Base-by-base conservation (phyloP, 2,797 vertebrate species). In the Serranus cabrilla region DNA sequence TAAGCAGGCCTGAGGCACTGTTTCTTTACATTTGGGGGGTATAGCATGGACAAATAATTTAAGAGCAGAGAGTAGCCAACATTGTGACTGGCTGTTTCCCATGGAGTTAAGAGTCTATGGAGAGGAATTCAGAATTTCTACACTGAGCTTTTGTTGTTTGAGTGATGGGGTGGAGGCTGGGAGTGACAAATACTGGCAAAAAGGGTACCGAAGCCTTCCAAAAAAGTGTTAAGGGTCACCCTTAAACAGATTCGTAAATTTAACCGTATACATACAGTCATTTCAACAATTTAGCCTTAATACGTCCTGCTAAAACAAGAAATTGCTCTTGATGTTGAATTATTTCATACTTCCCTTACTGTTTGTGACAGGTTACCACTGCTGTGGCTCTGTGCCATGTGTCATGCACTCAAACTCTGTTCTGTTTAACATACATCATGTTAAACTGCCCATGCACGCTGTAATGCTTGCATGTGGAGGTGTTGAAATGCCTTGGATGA, bases 61-160 rank as follows among this genome's bases (percentile, higher is more conserved):
- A 58, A 39, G n/a, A 71, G 18, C n/a, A 45, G 27, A 67, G 60
- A 62, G 21, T n/a, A 40, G 56, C 60, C 77, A 82, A 51, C 68
- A 46, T 7, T 45, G 58, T 61, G 64, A 73, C 62, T 61, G 43
- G 34, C 37, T 23, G 17, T 50, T 78, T 72, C 58, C 57, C 50
- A 78, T 39, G 18, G 55, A 51, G 60, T 47, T 66, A 37, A 34
- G 16, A 58, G 76, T 71, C 71, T 57, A 66, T 69, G 56, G 47
- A 76, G 71, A 73, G 66, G 71, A 65, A 80, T 74, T 76, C n/a
- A 68, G 21, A 73, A 51, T 58, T 49, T 55, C 49, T 37, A 49
- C 61, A 76, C 62, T 78, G 52, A 73, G 60, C 14, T 49, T 25
- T 58, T 64, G 55, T 82, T 83, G 63, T 88, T 63, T 85, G 18